Conservation (phyloP, 2,797 vertebrate species). For the Momotus momota region DNA sequence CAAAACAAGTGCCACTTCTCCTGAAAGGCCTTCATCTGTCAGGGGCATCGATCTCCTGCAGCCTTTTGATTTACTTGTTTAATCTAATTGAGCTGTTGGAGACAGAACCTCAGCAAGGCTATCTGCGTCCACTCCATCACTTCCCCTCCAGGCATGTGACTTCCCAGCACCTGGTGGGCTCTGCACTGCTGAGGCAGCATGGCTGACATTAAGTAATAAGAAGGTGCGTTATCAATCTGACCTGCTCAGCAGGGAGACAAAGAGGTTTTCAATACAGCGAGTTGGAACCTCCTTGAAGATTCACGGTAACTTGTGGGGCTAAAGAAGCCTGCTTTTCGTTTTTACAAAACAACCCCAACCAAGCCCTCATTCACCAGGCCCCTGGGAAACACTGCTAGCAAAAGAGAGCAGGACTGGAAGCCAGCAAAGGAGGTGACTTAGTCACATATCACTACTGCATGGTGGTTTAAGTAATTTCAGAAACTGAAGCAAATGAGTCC, state of each 20-base stretch:
- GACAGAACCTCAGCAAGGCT: neutral
- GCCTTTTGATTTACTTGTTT: conserved; percentile 41
- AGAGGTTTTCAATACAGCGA: neutral
- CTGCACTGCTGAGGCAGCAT: conserved; percentile 7
- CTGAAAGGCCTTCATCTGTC: neutral
- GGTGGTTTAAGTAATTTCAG: neutral
- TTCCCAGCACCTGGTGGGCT: neutral
- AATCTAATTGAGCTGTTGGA: conserved; percentile 13
- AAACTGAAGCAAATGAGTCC: neutral
- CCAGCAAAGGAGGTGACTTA: neutral
- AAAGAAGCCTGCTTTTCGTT: neutral
- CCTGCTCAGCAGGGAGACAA: neutral
- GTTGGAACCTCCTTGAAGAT: neutral
- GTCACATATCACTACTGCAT: neutral
- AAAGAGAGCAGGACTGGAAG: neutral
- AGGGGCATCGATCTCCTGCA: conserved; percentile 35
- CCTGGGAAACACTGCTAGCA: neutral
- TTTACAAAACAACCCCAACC: neutral
- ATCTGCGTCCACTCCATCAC: neutral
- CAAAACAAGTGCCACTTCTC: neutral
- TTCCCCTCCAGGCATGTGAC: neutral
- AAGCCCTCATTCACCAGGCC: neutral
- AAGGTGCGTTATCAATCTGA: neutral
- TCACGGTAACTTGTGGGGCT: neutral
- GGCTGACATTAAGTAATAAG: neutral